Evolutionary conservation across 2,113 vertebrate species (phyloP), one percentile per base, ranked within the genome.

Genomic region (Trogon melanurus): DNA sequence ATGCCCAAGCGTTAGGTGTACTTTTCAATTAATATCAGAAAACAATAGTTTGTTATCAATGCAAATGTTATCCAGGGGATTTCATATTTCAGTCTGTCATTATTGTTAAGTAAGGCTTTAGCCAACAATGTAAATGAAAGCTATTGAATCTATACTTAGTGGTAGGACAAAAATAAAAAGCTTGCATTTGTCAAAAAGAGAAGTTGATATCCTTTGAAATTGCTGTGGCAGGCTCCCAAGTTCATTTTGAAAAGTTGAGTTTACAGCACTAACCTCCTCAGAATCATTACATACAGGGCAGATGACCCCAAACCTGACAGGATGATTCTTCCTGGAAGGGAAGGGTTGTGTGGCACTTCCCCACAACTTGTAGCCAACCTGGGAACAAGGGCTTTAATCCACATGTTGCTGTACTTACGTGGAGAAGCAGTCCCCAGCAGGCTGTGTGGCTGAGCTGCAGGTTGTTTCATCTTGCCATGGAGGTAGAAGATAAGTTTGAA

Each of bases 361-460:
- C 51, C 9, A 5, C 5, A 27, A 19, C 15, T 66, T 8, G 16
- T 16, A 36, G 48, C 34, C 16, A 38, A 66, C 9, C 10, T 3
- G 4, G 70, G 21, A 74, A 20, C 38, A 41, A 6, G 0, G 2
- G 10, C 12, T 76, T 86, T 29, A 69, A 60, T 38, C 32, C 17
- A 44, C 3, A 0, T 19, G 3, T 65, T 79, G 21, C 14, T 7
- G 3, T 71, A 0, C 44, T 41, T 16, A 7, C 4, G 1, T 16
- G 45, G 56, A 26, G 48, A 45, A 53, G 60, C 12, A 23, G 47
- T 9, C 48, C 5, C 6, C 10, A 19, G 32, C 10, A 51, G 44
- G 4, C 6, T 13, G 13, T 36, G 27, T 11, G 74, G 44, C 21
- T 64, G 56, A 89, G 29, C 36, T 79, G 5, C 38, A 26, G 54